phyloP scores from a whole-genome alignment of 2,797 vertebrate genomes.

The Arctocebus calabarensis region DNA sequence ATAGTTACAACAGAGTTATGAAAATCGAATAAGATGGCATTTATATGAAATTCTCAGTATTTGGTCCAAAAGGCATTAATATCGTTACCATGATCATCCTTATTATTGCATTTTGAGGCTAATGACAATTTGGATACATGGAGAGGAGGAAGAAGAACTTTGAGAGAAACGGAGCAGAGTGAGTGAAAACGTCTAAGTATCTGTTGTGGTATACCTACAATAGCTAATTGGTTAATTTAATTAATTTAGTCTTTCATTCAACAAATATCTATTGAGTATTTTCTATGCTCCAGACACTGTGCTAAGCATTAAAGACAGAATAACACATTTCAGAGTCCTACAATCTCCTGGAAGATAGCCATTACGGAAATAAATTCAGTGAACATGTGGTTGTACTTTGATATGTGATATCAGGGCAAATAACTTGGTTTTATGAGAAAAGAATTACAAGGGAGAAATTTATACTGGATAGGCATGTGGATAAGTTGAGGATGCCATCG shows the following conservation, averaged over 20 bases:
- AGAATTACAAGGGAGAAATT: not conserved
- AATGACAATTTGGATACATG: not conserved
- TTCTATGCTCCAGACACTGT: not conserved
- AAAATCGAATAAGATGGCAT: not conserved
- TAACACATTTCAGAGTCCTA: not conserved
- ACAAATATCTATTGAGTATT: slow-evolving; percentile 23
- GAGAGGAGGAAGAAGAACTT: not conserved
- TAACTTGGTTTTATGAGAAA: not conserved
- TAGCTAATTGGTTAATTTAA: not conserved
- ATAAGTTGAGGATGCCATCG: not conserved
- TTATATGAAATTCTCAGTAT: not conserved
- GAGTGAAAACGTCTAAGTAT: not conserved
- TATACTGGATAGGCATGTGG: not conserved
- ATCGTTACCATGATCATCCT: not conserved
- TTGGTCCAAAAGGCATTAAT: not conserved
- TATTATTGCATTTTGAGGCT: not conserved
- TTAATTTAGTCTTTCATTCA: not conserved
- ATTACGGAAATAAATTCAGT: not conserved
- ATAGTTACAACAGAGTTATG: not conserved
- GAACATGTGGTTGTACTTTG: not conserved
- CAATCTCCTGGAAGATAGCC: not conserved
- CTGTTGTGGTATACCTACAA: not conserved
- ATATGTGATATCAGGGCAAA: not conserved
- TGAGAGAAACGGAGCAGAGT: not conserved
- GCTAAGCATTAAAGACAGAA: not conserved